Conservation (phyloP, 2,888 invertebrate genomes). For the Amphipoea lucens region DNA sequence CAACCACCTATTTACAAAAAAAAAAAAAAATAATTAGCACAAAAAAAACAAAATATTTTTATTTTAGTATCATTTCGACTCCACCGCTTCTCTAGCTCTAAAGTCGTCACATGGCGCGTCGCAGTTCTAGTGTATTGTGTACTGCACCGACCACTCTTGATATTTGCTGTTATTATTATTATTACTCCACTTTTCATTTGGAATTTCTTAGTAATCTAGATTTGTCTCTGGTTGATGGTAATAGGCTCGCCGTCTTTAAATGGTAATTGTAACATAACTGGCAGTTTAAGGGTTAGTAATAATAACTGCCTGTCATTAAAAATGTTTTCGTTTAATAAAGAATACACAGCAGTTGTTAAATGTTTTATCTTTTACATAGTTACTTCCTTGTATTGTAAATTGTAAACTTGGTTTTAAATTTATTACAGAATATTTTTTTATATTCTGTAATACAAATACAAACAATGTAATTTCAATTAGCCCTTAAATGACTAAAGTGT, state of each 20-base stretch:
- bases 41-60: constrained; percentile 38
- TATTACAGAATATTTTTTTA: background rate
- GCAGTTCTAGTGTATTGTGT: constrained; percentile 85
- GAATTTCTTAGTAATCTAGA: background rate
- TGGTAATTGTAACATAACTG: background rate
- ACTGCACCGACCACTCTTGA: constrained; percentile 71
- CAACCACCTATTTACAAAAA: too few relatives aligned
- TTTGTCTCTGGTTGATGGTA: background rate
- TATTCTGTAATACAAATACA: too few relatives aligned
- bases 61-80: constrained; percentile 69
- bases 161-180: constrained; percentile 78
- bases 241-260: too few relatives aligned
- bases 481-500: background rate
- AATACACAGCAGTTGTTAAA: background rate
- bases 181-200: constrained; percentile 63
- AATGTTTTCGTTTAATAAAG: constrained; percentile 7
- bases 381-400: background rate
- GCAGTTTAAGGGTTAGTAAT: background rate
- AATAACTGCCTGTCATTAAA: background rate
- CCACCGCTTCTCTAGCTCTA: constrained; percentile 72
- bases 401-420: constrained; percentile 8
- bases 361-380: constrained; percentile 2
- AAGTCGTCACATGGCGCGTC: constrained; percentile 88
- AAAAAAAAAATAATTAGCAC: background rate
- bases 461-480: background rate